Base-by-base conservation (phyloP, 2,113 vertebrate species). In the Gila orcuttii region DNA sequence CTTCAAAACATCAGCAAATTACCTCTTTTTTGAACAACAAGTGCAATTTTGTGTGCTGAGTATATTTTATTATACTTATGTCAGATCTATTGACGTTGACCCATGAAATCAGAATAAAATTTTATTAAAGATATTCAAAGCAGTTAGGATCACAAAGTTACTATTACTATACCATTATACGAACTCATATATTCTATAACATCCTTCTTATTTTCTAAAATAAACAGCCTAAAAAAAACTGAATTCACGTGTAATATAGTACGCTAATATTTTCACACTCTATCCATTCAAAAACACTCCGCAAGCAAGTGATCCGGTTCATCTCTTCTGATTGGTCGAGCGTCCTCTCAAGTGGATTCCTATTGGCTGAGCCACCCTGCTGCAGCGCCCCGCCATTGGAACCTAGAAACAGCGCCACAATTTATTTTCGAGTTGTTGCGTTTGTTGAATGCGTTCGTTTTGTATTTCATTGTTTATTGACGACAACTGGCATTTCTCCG, bases 351-450 rank as follows among this genome's bases (percentile, higher is more conserved):
- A 2, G 0, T 2, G 83, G 59, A n/a, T 78, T 78, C 15, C 83
- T 68, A 89, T 89, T 89, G 88, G 88, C n/a, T 36, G 28, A 60
- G 80, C 77, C 25, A 6, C 39, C 7, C 15, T 45, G 19, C 13
- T 8, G 15, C 79, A 66, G 83, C 19, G 79, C 88, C 92, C 91
- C 94, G 94, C 95, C 93, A 93, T 87, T 87, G 69, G 47, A 83
- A 84, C 39, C 11, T 59, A 39, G 86, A 93, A 94, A 93, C 93
- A 92, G 94, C 94, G 95, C 94, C 92, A 93, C 80, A 85, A 93
- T 91, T 91, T 82, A 91, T 79, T 85, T 90, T 90, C 71, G 66
- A 77, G 52, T 89, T 77, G 15, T 74, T 60, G 57, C 68, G 66
- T 60, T 73, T 59, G 36, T 15, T 50, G 73, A 73, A 73, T 28